phyloP scores from a whole-genome alignment of 2,797 vertebrate species.

The Anguilla obscura region DNA sequence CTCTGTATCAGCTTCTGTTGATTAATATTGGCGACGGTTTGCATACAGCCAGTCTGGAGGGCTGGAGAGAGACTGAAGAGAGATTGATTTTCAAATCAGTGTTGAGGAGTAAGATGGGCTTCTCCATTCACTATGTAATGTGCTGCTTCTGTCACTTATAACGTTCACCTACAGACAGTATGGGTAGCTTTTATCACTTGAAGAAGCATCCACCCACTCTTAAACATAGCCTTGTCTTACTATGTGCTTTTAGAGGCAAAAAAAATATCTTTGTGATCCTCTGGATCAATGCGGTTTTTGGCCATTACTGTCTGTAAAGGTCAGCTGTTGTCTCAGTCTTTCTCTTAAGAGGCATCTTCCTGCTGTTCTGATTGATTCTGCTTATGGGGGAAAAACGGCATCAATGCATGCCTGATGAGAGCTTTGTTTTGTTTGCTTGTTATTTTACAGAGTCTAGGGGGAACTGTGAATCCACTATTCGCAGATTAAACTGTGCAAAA shows the following conservation, averaged over 20 bases:
- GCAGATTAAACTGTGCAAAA: neutral
- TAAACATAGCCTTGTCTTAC: conserved; percentile 3
- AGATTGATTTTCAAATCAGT: neutral
- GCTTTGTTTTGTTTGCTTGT: conserved; percentile 16
- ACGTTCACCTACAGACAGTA: too few species aligned
- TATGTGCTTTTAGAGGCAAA: neutral
- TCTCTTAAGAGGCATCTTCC: neutral
- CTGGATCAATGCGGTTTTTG: conserved; percentile 2
- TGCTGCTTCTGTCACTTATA: neutral
- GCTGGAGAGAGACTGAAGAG: neutral
- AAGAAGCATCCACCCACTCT: neutral
- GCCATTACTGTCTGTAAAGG: conserved; percentile 5
- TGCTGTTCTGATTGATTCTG: neutral
- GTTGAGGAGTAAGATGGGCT: neutral
- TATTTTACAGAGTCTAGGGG: neutral
- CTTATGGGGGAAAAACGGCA: neutral
- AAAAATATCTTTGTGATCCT: neutral
- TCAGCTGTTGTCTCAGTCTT: neutral
- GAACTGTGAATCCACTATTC: neutral
- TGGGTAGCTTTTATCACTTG: neutral
- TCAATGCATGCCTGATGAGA: neutral
- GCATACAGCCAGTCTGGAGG: neutral
- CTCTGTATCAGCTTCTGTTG: conserved; percentile 5
- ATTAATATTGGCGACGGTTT: neutral
- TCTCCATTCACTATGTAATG: neutral